These are phyloP conservation scores for Pentalonia nigronervosa DNA, from an alignment of 1,140 invertebrate genomes.

Conservation along the genomic window DNA sequence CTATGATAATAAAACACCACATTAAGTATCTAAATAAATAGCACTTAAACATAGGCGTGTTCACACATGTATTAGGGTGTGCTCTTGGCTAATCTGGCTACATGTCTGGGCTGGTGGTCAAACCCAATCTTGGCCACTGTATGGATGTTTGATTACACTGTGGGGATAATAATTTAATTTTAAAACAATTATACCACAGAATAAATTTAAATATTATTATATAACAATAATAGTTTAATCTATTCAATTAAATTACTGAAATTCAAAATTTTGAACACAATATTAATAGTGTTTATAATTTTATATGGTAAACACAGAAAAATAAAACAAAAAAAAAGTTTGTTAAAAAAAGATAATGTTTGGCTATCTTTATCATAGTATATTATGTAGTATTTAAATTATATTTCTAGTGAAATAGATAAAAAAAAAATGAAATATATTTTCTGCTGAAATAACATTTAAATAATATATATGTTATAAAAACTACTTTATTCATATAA, in stretches of 20 bases:
- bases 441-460: too few relatives aligned
- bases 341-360: background rate
- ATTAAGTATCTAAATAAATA: background rate
- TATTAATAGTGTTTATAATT: background rate
- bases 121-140: background rate
- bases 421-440: too few relatives aligned
- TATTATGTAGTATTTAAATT: background rate
- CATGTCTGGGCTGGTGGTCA: background rate
- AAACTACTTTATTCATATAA: too few relatives aligned
- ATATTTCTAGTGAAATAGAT: too few relatives aligned
- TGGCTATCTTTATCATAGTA: background rate
- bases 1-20: background rate
- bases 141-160: background rate
- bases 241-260: background rate
- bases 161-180: background rate
- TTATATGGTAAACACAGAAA: background rate
- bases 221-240: too few relatives aligned
- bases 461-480: too few relatives aligned
- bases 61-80: too few relatives aligned
- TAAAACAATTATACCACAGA: background rate
- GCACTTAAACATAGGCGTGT: background rate
- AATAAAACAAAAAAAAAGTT: background rate
- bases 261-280: background rate
- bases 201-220: background rate
- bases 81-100: background rate